Percentiles rank a stretch among this genome's conserved stretches.
Conservation (phyloP, 2,888 invertebrate genomes). For the Apodemia hepburni region DNA sequence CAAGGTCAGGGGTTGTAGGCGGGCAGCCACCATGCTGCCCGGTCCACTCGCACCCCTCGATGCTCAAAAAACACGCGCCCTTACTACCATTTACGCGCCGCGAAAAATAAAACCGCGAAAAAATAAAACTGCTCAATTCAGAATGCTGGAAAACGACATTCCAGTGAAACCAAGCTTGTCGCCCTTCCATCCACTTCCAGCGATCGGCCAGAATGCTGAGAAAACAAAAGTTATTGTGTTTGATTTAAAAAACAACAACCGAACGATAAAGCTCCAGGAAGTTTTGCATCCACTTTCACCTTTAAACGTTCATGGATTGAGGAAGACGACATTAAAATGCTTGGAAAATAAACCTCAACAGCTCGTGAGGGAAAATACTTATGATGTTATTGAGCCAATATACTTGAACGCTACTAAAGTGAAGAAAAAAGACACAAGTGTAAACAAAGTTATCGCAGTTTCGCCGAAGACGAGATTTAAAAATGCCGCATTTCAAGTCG, state of each 20-base stretch:
- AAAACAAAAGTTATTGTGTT: constrained; percentile 67
- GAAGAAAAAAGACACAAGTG: constrained; percentile 37
- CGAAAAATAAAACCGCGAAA: constrained; percentile 59
- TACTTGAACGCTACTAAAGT: constrained; percentile 48
- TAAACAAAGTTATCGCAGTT: constrained; percentile 29
- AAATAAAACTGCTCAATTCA: constrained; percentile 60
- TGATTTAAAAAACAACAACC: constrained; percentile 48
- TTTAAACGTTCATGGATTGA: constrained; percentile 52
- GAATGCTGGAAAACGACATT: constrained; percentile 66
- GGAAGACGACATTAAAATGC: constrained; percentile 47
- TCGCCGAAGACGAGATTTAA: constrained; percentile 68
- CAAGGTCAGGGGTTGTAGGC: constrained; percentile 62
- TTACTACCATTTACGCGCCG: constrained; percentile 71
- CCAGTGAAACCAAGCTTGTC: constrained; percentile 58
- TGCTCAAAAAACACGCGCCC: constrained; percentile 63
- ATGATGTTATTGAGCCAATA: constrained; percentile 67
- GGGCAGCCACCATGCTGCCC: constrained; percentile 66
- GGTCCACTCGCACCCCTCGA: constrained; percentile 63
- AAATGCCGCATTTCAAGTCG: constrained; percentile 64
- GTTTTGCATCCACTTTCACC: constrained; percentile 68
- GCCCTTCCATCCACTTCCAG: constrained; percentile 71
- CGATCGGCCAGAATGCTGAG: constrained; percentile 62
- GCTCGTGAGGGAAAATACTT: constrained; percentile 66
- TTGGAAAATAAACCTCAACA: constrained; percentile 53
- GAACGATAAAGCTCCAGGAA: constrained; percentile 49